Evolutionary conservation across 1,140 invertebrate genomes (phyloP), one percentile per base, ranked within the genome.

Genomic region (Catajapyx aquilonaris): DNA sequence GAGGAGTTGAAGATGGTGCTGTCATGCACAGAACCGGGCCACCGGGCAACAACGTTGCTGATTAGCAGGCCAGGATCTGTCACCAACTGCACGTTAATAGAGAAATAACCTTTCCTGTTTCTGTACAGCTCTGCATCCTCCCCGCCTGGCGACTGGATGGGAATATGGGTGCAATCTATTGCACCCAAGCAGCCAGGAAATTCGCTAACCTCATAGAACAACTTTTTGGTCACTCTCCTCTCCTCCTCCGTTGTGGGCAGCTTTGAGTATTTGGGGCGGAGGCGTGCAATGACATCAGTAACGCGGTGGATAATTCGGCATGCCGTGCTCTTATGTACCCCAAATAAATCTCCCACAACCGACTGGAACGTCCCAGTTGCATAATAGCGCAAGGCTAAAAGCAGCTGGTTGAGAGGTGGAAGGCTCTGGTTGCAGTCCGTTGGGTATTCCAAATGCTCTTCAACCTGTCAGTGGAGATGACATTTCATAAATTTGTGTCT

Each of bases 161-260:
- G 57, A 19, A 62, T 46, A 43, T 62, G 52, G 51, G 45, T 57
- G 48, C 44, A 59, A 50, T 52, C 60, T 48, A 52, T 55, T 46
- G 53, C 44, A 49, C 60, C 48, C 51, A 53, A 41, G 49, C 61
- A 54, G 35, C 48, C 23, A 48, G 57, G 53, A 43, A 59, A 57
- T 35, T 39, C 16, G 11, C 49, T 48, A 15, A 50, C 53, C 17
- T 39, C 34, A 41, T 47, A 55, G 46, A 57, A 56, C 18, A 37
- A 30, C 20, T 13, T n/a, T 23, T 43, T 33, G 5, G 38, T 17
- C 34, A 37, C 25, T 20, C 20, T 4, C 30, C 25, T 16, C 38
- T 36, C 38, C 39, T 45, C 35, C n/a, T 16, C 25, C n/a, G 11
- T 37, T 30, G 37, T 15, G 21, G 45, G 45, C 17, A 38, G 41